phyloP scores from a whole-genome alignment of 53 echinoderm and acorn worm genomes.

The Crossaster papposus region DNA sequence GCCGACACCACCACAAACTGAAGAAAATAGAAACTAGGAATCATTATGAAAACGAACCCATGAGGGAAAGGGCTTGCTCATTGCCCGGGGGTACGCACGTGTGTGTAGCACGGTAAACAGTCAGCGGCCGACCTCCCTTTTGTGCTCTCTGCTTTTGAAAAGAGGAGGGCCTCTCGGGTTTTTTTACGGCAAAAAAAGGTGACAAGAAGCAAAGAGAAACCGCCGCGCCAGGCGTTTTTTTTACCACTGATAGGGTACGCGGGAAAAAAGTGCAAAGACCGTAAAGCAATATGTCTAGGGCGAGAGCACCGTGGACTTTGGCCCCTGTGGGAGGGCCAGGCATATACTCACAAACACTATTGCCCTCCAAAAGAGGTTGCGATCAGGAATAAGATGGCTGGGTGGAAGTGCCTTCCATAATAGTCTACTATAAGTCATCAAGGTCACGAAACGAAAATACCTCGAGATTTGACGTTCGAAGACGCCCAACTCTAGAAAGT shows the following conservation, averaged over 20 bases:
- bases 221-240: conserved; percentile 25
- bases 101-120: conserved; percentile 54
- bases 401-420: no score
- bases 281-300: conserved; percentile 25
- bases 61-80: not conserved
- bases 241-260: not conserved
- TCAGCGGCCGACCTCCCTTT: conserved; percentile 49
- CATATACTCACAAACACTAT: not conserved
- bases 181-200: conserved; percentile 42
- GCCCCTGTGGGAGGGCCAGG: conserved; percentile 22
- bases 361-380: not conserved
- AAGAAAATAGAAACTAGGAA: conserved; percentile 21
- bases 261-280: conserved; percentile 42
- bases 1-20: conserved; percentile 34
- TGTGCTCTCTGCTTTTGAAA: conserved; percentile 35
- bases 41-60: not conserved
- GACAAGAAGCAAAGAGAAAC: conserved; percentile 24
- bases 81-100: conserved; percentile 46
- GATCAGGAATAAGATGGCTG: no score
- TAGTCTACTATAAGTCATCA: no score
- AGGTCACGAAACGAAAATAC: no score
- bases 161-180: conserved; percentile 19
- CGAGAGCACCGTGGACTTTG: not conserved
- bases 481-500: no score
- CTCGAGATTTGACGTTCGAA: no score